Percentiles rank a stretch among this genome's conserved stretches.
Conservation (phyloP, 2,797 vertebrate species). For the Danio albolineatus region DNA sequence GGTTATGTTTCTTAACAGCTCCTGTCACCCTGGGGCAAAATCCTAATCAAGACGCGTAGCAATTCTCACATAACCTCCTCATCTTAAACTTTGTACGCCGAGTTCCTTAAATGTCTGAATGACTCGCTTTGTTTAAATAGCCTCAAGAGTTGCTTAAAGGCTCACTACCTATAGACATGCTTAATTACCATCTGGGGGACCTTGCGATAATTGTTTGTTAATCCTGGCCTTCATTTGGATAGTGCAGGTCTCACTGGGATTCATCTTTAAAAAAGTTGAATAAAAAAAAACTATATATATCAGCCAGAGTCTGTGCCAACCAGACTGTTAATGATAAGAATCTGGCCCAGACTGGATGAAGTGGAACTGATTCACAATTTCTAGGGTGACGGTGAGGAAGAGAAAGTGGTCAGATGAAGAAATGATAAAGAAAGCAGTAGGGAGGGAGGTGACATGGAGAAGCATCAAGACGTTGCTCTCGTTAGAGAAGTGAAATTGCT, state of each 20-base stretch:
- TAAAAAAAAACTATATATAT: neutral
- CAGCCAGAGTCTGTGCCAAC: slow-evolving; percentile 6
- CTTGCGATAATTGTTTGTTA: slow-evolving; percentile 51
- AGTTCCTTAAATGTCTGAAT: slow-evolving; percentile 4
- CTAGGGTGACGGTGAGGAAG: slow-evolving; percentile 9
- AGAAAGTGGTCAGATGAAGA: neutral
- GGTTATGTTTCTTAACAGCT: slow-evolving; percentile 26
- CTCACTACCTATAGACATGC: slow-evolving; percentile 48
- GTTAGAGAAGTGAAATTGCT: slow-evolving; percentile 24
- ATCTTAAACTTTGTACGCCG: slow-evolving; percentile 12
- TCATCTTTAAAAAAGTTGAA: neutral
- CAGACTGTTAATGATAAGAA: slow-evolving; percentile 45
- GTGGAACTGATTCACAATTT: slow-evolving; percentile 43
- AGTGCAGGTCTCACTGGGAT: slow-evolving; percentile 24
- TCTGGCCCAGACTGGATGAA: neutral
- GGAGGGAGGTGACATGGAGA: neutral
- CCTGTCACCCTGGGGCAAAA: slow-evolving; percentile 17
- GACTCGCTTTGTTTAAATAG: slow-evolving; percentile 37
- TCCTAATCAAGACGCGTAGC: slow-evolving; percentile 33
- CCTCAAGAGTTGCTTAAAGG: slow-evolving; percentile 9
- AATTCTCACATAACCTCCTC: slow-evolving; percentile 7
- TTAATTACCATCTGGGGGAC: slow-evolving; percentile 49
- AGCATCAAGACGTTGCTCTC: slow-evolving; percentile 40
- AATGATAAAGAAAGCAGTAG: neutral
- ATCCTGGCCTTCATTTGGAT: slow-evolving; percentile 51